These are phyloP conservation scores for Drosophila histrio DNA, from an alignment of 2,888 invertebrate species.

Conservation along the genomic window DNA sequence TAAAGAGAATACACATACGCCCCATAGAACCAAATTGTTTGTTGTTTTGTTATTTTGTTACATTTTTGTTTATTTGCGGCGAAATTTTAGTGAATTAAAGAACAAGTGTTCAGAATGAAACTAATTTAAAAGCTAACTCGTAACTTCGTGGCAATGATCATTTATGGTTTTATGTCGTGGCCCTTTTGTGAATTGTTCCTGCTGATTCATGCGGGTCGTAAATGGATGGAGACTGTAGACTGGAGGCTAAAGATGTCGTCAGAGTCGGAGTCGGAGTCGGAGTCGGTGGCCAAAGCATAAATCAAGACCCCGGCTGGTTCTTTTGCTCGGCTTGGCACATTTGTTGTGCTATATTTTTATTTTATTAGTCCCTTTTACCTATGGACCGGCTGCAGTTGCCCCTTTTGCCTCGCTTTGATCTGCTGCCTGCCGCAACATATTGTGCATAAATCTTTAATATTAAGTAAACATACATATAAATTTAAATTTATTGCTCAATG, in stretches of 20 bases:
- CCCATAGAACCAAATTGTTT: slow-evolving; percentile 29
- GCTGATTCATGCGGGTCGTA: slow-evolving; percentile 53
- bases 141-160: slow-evolving; percentile 41
- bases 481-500: slow-evolving; percentile 72
- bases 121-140: slow-evolving; percentile 45
- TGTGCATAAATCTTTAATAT: slow-evolving; percentile 76
- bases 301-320: slow-evolving; percentile 42
- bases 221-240: background rate
- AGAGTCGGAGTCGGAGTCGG: background rate
- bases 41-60: slow-evolving; percentile 40
- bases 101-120: slow-evolving; percentile 32
- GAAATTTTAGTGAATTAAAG: slow-evolving; percentile 55
- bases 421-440: slow-evolving; percentile 50
- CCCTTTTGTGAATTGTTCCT: slow-evolving; percentile 45
- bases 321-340: slow-evolving; percentile 32
- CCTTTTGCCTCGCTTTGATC: slow-evolving; percentile 3
- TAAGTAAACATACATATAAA: slow-evolving; percentile 74
- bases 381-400: slow-evolving; percentile 40
- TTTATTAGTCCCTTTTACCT: slow-evolving; percentile 67
- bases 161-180: slow-evolving; percentile 51
- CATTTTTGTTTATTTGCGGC: slow-evolving; percentile 51
- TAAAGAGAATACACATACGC: slow-evolving; percentile 26
- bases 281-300: slow-evolving; percentile 45
- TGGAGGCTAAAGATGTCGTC: background rate
- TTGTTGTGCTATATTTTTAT: slow-evolving; percentile 67